A percentile compares a stretch with the other conserved stretches of the same genome.
Evolutionary conservation across 2,888 invertebrate species (phyloP).

Genomic region (Drosophila quinaria): DNA sequence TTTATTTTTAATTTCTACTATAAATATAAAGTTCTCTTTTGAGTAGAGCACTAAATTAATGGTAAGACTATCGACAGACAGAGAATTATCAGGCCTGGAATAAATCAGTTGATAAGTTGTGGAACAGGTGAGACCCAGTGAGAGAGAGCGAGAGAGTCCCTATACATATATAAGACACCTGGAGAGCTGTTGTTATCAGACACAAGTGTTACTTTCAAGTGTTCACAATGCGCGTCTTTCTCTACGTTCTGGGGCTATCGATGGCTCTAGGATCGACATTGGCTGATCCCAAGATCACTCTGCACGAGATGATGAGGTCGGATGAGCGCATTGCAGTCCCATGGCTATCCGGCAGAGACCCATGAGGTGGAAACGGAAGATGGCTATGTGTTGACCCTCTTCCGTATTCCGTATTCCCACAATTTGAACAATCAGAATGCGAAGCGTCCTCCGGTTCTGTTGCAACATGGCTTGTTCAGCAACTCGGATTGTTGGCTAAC

Average conservation of each 20-base stretch:
- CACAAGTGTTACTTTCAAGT: slow-evolving; percentile 7
- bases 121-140: not conserved
- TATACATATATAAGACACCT: slow-evolving; percentile 37
- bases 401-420: slow-evolving; percentile 82
- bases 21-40: not conserved
- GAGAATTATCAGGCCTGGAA: slow-evolving; percentile 36
- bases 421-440: slow-evolving; percentile 77
- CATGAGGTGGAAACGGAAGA: slow-evolving; percentile 86
- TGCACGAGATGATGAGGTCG: slow-evolving; percentile 51
- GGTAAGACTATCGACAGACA: slow-evolving; percentile 3
- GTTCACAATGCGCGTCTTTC: slow-evolving; percentile 41
- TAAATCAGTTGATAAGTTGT: slow-evolving; percentile 49
- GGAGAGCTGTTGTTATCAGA: slow-evolving; percentile 11
- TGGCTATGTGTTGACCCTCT: slow-evolving; percentile 81
- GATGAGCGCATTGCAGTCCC: slow-evolving; percentile 83
- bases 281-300: slow-evolving; percentile 19
- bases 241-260: slow-evolving; percentile 18
- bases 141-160: not conserved
- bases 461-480: slow-evolving; percentile 86
- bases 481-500: slow-evolving; percentile 82
- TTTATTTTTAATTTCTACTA: not conserved
- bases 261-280: slow-evolving; percentile 26
- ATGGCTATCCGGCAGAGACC: slow-evolving; percentile 89
- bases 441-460: slow-evolving; percentile 82
- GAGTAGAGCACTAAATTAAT: slow-evolving; percentile 22